Percentiles rank a stretch among this genome's conserved stretches.
Evolutionary conservation across 2,797 vertebrate species (phyloP).

Genomic region (Luscinia luscinia): DNA sequence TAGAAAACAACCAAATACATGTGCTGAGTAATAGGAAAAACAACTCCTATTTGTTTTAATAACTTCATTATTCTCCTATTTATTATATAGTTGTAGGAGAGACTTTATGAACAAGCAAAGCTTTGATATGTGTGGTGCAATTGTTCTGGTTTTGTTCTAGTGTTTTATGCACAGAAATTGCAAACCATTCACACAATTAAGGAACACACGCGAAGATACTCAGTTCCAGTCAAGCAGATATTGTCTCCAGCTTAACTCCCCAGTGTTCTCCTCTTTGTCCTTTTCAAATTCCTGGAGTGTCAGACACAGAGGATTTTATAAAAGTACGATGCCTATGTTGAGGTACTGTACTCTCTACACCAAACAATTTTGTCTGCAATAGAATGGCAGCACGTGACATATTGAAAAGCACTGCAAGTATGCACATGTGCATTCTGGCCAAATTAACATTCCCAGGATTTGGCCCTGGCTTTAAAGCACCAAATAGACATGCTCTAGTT

Average conservation of each 20-base stretch:
- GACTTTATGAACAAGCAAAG: background rate
- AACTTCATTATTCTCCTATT: background rate
- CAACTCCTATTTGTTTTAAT: background rate
- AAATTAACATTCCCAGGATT: background rate
- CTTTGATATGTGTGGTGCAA: background rate
- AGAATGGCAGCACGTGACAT: background rate
- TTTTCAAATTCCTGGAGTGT: background rate
- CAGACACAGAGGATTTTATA: background rate
- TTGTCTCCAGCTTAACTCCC: background rate
- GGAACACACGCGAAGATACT: rapidly evolving
- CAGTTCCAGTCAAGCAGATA: background rate
- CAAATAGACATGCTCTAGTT: background rate
- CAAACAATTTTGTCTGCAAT: background rate
- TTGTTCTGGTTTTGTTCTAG: background rate
- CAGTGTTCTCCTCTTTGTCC: background rate
- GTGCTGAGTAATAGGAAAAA: background rate
- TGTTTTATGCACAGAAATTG: background rate
- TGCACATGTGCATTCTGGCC: background rate
- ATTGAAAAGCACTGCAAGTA: background rate
- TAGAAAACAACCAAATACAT: background rate
- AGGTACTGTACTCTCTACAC: background rate
- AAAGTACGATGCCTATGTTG: background rate
- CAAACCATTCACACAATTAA: background rate
- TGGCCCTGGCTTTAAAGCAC: background rate
- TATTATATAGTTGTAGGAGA: background rate